Evolutionary conservation across 2,888 invertebrate genomes (phyloP), one percentile per base, ranked within the genome.

Genomic region (Diabrotica balteata): DNA sequence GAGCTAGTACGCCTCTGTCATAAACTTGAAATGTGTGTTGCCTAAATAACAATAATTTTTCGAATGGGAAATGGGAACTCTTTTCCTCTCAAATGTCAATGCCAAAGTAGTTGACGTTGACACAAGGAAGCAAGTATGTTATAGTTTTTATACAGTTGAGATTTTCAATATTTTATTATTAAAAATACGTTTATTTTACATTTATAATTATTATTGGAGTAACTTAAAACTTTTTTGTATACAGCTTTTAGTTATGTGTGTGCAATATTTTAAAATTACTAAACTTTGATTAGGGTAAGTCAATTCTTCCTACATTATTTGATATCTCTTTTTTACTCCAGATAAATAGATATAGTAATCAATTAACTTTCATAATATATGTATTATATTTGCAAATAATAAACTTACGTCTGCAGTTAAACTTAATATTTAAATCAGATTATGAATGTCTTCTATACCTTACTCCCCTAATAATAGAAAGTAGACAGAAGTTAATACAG

Each of bases 201-300:
- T 32, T 32, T 32, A 32, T 32, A 32, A 32, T 32, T 32, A 32
- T 1, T 32, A 32, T 32, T 32, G 32, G 32, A 32, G 32, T 32
- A 32, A 32, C 32, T 32, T 32, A 32, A 32, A 32, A 32, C 32
- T 32, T 32, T 32, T 32, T 32, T 32, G 32, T 4, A 32, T 32
- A 32, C 32, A 32, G 32, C 32, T 32, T 32, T 32, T 32, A 32
- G 32, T 54, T 43, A 54, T 11, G 43, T 42, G 11, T 43, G 54
- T 54, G 54, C 54, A 54, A 54, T 54, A 54, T 54, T 54, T 42
- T 10, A 54, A 54, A 54, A 10, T 10, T 32, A 54, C 32, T 54
- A n/a, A 54, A n/a, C 10, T 47, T 7, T 47, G 47, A 10, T 32
- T n/a, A 57, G 43, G 55, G 55, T 57, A 57, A 57, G 55, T 17